These are phyloP conservation scores for Tubulanus polymorphus DNA, from an alignment of 2,888 invertebrate genomes.

Conservation along the genomic window DNA sequence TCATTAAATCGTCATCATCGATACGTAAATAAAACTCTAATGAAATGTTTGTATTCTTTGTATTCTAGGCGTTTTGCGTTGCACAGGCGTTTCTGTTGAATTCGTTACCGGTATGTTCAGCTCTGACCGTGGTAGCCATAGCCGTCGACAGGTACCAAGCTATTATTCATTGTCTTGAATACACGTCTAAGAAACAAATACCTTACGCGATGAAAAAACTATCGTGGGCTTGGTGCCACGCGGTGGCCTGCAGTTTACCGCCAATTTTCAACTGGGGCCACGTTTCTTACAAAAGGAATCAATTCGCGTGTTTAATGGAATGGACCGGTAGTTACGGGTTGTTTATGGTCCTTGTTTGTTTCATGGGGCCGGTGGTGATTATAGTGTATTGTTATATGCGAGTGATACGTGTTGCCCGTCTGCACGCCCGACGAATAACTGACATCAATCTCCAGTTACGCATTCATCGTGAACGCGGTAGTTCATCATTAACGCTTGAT, in stretches of 20 bases:
- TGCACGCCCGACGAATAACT: slow-evolving; percentile 21
- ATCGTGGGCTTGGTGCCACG: slow-evolving; percentile 15
- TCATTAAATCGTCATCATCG: no score
- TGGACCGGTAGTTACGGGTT: slow-evolving; percentile 15
- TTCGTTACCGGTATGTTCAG: slow-evolving; percentile 22
- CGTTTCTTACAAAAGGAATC: not conserved
- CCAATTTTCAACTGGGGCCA: slow-evolving; percentile 9
- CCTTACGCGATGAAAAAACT: slow-evolving; percentile 13
- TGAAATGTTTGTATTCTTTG: no score
- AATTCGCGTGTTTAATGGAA: slow-evolving; percentile 9
- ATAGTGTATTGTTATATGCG: slow-evolving; percentile 20
- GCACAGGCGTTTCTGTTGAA: slow-evolving; percentile 18
- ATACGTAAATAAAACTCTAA: no score
- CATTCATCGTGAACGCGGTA: slow-evolving; percentile 9
- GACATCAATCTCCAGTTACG: slow-evolving; percentile 14
- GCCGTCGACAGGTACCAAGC: slow-evolving; percentile 25
- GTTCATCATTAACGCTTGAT: slow-evolving; percentile 9
- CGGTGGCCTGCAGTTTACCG: slow-evolving; percentile 11
- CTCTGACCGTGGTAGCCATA: slow-evolving; percentile 19
- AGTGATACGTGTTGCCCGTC: slow-evolving; percentile 22
- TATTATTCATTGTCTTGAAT: slow-evolving; percentile 24
- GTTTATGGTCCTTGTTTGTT: slow-evolving; percentile 8
- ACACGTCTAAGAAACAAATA: slow-evolving; percentile 22
- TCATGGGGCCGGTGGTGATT: slow-evolving; percentile 13
- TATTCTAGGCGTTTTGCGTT: no score